phyloP scores from a whole-genome alignment of 1,140 invertebrate genomes.

The Ostrea denselamellosa region DNA sequence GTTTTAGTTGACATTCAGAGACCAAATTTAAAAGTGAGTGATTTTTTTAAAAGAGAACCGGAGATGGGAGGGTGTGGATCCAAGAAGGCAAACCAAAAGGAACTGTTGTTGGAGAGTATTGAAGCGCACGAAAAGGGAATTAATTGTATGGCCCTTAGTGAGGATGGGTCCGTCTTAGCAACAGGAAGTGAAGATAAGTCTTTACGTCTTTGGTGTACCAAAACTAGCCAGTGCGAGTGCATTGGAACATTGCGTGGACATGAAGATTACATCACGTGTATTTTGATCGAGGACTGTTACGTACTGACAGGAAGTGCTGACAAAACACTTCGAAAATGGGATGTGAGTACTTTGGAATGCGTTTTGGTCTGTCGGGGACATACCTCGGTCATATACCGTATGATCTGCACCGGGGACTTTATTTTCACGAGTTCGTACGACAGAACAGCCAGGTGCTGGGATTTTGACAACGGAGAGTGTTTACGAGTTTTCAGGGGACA shows the following conservation, averaged over 20 bases:
- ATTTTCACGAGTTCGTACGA: constrained; percentile 82
- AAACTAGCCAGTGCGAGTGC: constrained; percentile 80
- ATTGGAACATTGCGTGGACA: constrained; percentile 81
- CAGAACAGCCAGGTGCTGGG: constrained; percentile 81
- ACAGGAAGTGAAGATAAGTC: constrained; percentile 82
- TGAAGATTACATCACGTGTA: constrained; percentile 81
- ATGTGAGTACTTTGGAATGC: constrained; percentile 81
- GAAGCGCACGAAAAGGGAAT: constrained; percentile 79
- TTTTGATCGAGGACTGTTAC: constrained; percentile 80
- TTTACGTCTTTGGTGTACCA: constrained; percentile 80
- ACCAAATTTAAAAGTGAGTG: constrained; percentile 18
- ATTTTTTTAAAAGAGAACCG: not conserved
- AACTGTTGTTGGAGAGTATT: constrained; percentile 70
- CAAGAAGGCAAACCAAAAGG: constrained; percentile 65
- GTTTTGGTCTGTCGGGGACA: constrained; percentile 80
- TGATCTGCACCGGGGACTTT: constrained; percentile 81
- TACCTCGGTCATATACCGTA: constrained; percentile 79
- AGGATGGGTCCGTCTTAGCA: constrained; percentile 81
- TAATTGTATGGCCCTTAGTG: constrained; percentile 82
- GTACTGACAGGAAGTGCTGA: constrained; percentile 82
- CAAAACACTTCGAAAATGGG: constrained; percentile 82
- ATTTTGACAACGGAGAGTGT: constrained; percentile 79
- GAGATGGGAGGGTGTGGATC: constrained; percentile 73
- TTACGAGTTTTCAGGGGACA: constrained; percentile 80
- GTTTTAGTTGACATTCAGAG: constrained; percentile 1